Evolutionary conservation across 1,140 invertebrate genomes (phyloP).

Genomic region (Drosophila asahinai): DNA sequence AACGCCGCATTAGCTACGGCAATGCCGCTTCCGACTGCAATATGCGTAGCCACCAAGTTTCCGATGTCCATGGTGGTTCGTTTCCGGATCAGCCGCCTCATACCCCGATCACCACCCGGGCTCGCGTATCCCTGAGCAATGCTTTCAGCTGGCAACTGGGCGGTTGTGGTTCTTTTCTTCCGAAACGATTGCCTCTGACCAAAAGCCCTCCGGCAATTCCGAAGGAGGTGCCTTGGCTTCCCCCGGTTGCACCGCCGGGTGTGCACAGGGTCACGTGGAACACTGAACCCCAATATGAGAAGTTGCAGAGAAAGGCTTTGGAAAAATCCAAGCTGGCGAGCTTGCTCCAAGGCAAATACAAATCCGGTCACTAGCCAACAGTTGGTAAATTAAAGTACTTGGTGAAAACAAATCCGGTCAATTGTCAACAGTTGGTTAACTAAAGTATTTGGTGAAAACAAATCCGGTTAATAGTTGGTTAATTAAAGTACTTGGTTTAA

Average conservation of each 20-base stretch:
- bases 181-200: not conserved
- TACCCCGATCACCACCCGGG: not conserved
- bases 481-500: not conserved
- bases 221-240: not conserved
- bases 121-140: slow-evolving; percentile 4
- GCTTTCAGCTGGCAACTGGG: slow-evolving; percentile 40
- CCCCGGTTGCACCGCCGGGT: not conserved
- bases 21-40: slow-evolving; percentile 50
- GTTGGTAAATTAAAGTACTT: not conserved
- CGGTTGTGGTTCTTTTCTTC: not conserved
- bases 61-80: no score
- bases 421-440: not conserved
- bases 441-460: not conserved
- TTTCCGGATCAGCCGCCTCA: no score
- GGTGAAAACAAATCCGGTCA: not conserved
- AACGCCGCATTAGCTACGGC: slow-evolving; percentile 38
- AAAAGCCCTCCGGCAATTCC: not conserved
- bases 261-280: not conserved
- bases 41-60: slow-evolving; percentile 3
- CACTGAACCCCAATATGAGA: slow-evolving; percentile 27
- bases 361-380: not conserved
- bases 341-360: not conserved
- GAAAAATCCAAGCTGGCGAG: slow-evolving; percentile 1
- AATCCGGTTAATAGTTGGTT: not conserved
- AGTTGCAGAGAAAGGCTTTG: slow-evolving; percentile 30